phyloP scores from a whole-genome alignment of 2,113 vertebrate genomes.

The Ctenomys sociabilis region DNA sequence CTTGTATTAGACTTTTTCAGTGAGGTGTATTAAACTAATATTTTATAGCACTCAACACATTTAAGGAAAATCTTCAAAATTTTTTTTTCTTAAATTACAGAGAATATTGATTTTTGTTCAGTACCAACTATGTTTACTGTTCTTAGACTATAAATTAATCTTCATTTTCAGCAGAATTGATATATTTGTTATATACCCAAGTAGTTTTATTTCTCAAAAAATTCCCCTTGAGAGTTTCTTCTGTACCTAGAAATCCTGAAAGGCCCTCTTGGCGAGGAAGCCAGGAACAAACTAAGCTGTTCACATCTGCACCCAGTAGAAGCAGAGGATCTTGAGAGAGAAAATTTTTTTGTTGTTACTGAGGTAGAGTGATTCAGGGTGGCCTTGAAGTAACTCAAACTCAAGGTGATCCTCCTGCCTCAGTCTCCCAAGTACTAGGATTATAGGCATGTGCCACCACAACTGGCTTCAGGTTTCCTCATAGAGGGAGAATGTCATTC shows the following conservation, averaged over 20 bases:
- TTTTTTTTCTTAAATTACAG: conserved; percentile 16
- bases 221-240: background rate
- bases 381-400: background rate
- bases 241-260: background rate
- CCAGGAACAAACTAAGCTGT: background rate
- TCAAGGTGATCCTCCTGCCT: too few relatives aligned
- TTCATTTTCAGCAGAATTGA: conserved; percentile 20
- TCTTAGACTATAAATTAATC: conserved; percentile 32
- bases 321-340: background rate
- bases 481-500: background rate
- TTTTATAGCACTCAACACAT: background rate
- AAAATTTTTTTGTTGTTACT: background rate
- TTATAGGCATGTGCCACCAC: too few relatives aligned
- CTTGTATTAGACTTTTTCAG: background rate
- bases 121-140: background rate
- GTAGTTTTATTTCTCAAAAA: conserved; percentile 23
- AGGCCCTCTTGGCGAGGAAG: background rate
- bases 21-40: background rate
- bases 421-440: too few relatives aligned
- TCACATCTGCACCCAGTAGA: background rate
- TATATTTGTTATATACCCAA: background rate
- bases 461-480: background rate
- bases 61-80: conserved; percentile 9
- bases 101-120: conserved; percentile 41
- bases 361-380: too few relatives aligned